phyloP scores from a whole-genome alignment of 1,140 invertebrate species.

The Scaptomyza pallida region DNA sequence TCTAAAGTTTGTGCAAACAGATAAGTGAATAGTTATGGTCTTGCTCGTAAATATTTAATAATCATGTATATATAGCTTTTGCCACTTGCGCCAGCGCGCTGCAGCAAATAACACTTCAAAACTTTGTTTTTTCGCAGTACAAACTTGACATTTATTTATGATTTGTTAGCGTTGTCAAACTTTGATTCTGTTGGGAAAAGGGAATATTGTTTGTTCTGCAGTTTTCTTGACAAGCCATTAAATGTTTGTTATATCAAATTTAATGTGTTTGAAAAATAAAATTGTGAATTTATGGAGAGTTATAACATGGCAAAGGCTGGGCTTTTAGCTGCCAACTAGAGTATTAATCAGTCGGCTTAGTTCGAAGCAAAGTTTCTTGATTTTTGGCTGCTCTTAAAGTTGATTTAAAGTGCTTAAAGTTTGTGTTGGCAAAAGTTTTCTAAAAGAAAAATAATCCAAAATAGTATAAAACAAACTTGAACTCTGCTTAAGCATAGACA shows the following conservation, averaged over 20 bases:
- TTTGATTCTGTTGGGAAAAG: neutral
- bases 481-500: neutral
- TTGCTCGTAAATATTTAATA: neutral
- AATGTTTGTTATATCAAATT: no score
- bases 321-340: neutral
- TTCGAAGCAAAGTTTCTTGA: neutral
- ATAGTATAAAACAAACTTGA: neutral
- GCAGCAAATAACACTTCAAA: neutral
- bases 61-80: neutral
- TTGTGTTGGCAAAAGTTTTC: neutral
- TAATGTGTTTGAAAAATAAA: no score
- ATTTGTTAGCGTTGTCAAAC: constrained; percentile 12
- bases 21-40: neutral
- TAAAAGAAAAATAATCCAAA: neutral
- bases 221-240: neutral
- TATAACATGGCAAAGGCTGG: no score
- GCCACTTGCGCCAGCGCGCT: neutral
- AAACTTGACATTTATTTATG: constrained; percentile 6
- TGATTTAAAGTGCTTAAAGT: neutral
- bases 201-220: neutral
- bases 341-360: neutral
- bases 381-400: neutral
- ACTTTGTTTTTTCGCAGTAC: neutral
- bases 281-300: no score
- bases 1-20: neutral